Evolutionary conservation across 2,888 invertebrate genomes (phyloP).

Genomic region (Athetis lepigone): DNA sequence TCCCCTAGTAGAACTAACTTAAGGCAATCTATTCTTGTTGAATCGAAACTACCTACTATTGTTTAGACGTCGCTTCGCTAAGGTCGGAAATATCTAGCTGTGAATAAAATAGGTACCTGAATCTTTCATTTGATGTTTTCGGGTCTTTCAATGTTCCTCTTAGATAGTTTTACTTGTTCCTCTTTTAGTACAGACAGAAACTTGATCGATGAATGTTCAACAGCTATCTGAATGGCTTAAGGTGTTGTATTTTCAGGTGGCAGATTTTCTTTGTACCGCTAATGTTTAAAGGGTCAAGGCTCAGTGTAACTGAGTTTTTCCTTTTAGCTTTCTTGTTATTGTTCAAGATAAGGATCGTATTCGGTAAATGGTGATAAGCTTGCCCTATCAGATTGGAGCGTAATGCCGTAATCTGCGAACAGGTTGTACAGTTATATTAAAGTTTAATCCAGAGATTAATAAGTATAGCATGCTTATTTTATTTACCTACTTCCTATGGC

Average conservation of each 20-base stretch:
- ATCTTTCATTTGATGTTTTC: constrained; percentile 53
- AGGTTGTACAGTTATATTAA: constrained; percentile 37
- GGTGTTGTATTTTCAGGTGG: too few species aligned
- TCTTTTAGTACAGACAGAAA: not conserved
- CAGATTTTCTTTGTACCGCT: constrained; percentile 5
- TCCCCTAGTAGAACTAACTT: constrained; percentile 72
- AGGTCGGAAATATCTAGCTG: constrained; percentile 52
- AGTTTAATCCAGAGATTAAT: constrained; percentile 19
- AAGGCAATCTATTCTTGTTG: constrained; percentile 78
- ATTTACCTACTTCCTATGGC: not conserved
- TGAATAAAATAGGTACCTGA: constrained; percentile 58
- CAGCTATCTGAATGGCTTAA: not conserved
- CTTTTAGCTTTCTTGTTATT: constrained; percentile 44
- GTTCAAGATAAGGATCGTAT: constrained; percentile 48
- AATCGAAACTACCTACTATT: constrained; percentile 65
- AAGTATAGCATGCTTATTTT: constrained; percentile 3
- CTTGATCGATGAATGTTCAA: constrained; percentile 1
- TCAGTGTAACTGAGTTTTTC: constrained; percentile 30
- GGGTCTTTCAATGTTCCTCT: constrained; percentile 37
- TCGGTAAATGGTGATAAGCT: constrained; percentile 52
- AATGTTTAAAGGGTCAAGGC: constrained; percentile 32
- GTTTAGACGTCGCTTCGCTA: constrained; percentile 54
- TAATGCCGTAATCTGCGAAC: constrained; percentile 48
- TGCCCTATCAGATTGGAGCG: constrained; percentile 39
- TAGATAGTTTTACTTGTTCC: constrained; percentile 21